Base-by-base conservation (phyloP, 2,888 invertebrate species). In the Chironomus riparius region DNA sequence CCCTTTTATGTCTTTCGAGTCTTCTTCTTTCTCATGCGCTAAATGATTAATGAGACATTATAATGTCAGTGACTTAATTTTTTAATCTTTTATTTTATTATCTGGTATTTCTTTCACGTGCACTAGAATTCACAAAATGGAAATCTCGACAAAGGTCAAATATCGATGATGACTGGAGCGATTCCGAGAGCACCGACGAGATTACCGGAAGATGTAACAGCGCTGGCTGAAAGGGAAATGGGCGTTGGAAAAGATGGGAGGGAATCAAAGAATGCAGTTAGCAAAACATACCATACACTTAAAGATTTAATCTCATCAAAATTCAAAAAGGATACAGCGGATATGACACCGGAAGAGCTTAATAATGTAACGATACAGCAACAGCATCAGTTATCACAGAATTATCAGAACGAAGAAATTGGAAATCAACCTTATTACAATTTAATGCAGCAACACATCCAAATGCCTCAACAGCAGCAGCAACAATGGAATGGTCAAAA, bases 291-390 rank as follows among this genome's bases (percentile, higher is more conserved):
- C 81, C 91, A 93, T 82, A 92, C 92, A 4, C 87, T 93, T 78
- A 92, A 92, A 85, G 92, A 92, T 80, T 91, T 93, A 87, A 92
- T 93, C 81, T 92, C 92, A 22, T 92, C 90, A 82, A 88, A 90
- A 80, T 92, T 93, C 82, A 91, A 91, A 80, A 89, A 83, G 80
- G 88, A 88, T 24, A 79, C 79, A 62, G 86, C 85, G 76, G 88
- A 88, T 28, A 76, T 76, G 76, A 86, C 85, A 77, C 82, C 81
- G 61, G 84, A 83, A 76, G 88, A 88, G 76, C 56, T 79, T 0
- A 79, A 79, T 68, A 79, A 79, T 77, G 79, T 86, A 79, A 80
- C 84, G 22, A 68, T 72, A 2, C 78, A 78, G n/a, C 77, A 77
- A 18, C 56, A 56, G 0, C 78, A 78, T 18, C 77, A 77, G 4